phyloP scores from a whole-genome alignment of 2,888 invertebrate species.

The Cephonodes hylas region DNA sequence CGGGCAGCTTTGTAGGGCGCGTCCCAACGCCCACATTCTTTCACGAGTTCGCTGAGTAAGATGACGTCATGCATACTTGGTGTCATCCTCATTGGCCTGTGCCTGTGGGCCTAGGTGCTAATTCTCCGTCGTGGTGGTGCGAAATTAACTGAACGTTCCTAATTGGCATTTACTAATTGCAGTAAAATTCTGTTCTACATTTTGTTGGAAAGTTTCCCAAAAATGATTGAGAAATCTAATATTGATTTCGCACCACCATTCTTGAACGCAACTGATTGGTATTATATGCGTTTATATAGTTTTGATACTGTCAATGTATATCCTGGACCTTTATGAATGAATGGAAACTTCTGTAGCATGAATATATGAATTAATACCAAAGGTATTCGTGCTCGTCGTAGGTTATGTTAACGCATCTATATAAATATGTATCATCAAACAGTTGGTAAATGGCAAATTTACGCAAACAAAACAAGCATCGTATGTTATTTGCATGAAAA shows the following conservation, averaged over 20 bases:
- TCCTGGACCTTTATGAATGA: not conserved
- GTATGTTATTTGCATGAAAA: constrained; percentile 18
- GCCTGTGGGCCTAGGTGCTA: constrained; percentile 41
- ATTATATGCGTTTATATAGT: not conserved
- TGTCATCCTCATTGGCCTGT: constrained; percentile 41
- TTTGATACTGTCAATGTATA: not conserved
- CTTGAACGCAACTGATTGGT: not conserved
- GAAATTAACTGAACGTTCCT: constrained; percentile 24
- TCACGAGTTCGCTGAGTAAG: constrained; percentile 76
- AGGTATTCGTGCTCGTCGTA: not conserved
- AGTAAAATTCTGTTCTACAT: not conserved
- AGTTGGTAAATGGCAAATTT: not conserved
- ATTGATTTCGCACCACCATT: not conserved
- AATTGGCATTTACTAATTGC: not conserved
- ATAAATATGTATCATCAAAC: not conserved
- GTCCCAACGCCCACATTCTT: constrained; percentile 76
- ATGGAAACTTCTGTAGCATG: not conserved
- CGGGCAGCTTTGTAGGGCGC: constrained; percentile 73
- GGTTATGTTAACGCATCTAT: not conserved
- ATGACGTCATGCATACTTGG: constrained; percentile 38
- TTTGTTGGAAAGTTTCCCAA: not conserved
- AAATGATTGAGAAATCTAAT: not conserved
- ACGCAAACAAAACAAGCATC: not conserved
- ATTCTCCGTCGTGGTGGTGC: constrained; percentile 29
- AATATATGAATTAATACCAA: not conserved